Percentiles rank a stretch among this genome's conserved stretches.
These are phyloP conservation scores for Galbula dea DNA, from an alignment of 2,113 vertebrate species.

Conservation along the genomic window DNA sequence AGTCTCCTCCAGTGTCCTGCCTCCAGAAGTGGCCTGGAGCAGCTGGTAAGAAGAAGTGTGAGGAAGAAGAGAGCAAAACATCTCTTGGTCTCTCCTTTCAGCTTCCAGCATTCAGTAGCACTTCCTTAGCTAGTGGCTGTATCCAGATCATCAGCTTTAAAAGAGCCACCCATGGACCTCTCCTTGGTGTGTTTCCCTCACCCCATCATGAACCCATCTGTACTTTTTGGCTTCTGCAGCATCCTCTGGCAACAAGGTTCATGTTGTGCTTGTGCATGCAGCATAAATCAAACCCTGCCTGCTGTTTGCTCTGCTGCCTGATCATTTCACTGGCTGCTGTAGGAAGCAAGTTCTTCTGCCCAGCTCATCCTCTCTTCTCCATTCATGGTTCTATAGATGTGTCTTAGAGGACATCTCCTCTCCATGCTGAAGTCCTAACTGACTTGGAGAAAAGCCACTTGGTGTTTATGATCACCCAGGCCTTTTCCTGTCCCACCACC, in stretches of 20 bases:
- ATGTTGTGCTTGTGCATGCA: neutral
- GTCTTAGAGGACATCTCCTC: neutral
- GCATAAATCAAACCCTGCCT: conserved; percentile 29
- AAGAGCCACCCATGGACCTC: conserved; percentile 13
- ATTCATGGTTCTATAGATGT: neutral
- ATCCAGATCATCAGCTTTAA: conserved; percentile 36
- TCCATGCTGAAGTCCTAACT: neutral
- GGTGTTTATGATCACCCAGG: neutral
- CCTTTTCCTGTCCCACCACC: neutral
- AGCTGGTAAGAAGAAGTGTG: neutral
- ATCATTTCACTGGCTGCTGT: neutral
- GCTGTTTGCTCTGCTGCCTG: conserved; percentile 16
- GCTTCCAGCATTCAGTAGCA: neutral
- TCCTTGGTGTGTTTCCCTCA: conserved; percentile 34
- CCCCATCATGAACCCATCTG: conserved; percentile 57
- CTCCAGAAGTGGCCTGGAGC: neutral
- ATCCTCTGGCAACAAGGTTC: conserved; percentile 22
- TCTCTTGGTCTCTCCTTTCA: neutral
- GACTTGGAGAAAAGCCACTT: neutral
- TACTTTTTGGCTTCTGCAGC: conserved; percentile 38
- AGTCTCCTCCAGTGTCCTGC: neutral
- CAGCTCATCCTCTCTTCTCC: neutral
- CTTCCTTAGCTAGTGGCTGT: neutral
- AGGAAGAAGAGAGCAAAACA: neutral
- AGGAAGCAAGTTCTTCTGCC: neutral